These are phyloP conservation scores for Stomorhina lunata DNA, from an alignment of 2,888 invertebrate species.

Conservation along the genomic window DNA sequence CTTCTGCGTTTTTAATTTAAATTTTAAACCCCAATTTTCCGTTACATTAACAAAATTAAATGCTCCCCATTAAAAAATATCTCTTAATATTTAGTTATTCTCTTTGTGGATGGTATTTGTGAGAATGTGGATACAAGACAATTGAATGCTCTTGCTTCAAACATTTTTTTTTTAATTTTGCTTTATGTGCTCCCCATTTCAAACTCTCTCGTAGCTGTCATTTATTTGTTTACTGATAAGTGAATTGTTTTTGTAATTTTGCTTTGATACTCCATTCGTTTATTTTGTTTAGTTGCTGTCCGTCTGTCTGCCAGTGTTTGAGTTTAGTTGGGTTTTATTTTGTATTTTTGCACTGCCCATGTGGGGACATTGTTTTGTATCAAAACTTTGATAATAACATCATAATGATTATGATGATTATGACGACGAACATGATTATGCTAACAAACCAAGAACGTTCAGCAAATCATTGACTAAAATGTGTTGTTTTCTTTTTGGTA, in stretches of 20 bases:
- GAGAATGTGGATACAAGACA: neutral
- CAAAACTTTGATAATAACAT: slow-evolving; percentile 41
- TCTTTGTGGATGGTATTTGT: slow-evolving; percentile 37
- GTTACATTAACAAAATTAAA: neutral
- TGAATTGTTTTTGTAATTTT: slow-evolving; percentile 44
- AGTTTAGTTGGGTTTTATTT: slow-evolving; percentile 25
- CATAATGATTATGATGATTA: slow-evolving; percentile 39
- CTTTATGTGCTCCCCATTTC: slow-evolving; percentile 6
- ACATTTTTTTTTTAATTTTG: neutral
- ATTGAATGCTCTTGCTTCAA: slow-evolving; percentile 27
- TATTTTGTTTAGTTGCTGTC: slow-evolving; percentile 49
- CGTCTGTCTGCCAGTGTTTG: slow-evolving; percentile 64
- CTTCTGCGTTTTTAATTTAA: neutral
- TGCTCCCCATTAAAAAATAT: neutral
- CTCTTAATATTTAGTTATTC: slow-evolving; percentile 18
- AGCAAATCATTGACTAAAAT: neutral
- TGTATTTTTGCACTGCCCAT: slow-evolving; percentile 53
- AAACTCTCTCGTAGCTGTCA: neutral
- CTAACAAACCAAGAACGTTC: neutral
- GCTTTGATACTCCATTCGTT: slow-evolving; percentile 22
- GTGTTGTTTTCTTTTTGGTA: neutral
- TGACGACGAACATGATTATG: slow-evolving; percentile 40
- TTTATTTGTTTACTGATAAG: slow-evolving; percentile 44
- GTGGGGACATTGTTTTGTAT: slow-evolving; percentile 41
- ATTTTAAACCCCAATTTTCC: neutral